Percentiles rank a stretch among this genome's conserved stretches.
phyloP scores from a whole-genome alignment of 1,140 invertebrate species.

The Drosophila melanica region DNA sequence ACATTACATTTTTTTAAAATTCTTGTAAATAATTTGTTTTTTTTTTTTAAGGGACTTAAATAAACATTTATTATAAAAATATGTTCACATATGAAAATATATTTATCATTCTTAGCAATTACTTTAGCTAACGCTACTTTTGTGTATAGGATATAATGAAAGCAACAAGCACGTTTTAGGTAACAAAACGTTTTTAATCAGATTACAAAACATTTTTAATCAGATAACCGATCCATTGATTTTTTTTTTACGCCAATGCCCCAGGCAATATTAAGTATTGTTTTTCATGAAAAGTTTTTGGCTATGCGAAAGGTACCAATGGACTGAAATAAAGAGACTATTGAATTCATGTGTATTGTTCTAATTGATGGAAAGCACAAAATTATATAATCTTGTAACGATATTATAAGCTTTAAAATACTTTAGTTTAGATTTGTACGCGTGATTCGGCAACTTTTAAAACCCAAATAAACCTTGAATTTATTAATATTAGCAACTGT shows the following conservation, averaged over 20 bases:
- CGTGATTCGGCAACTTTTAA: too few relatives aligned
- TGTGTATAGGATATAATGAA: neutral
- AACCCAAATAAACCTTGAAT: too few relatives aligned
- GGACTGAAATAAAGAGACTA: neutral
- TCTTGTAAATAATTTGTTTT: too few relatives aligned
- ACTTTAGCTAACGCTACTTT: too few relatives aligned
- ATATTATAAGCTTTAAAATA: too few relatives aligned
- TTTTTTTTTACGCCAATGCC: neutral
- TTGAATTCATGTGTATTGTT: neutral
- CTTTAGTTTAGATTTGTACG: too few relatives aligned
- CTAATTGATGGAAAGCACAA: neutral
- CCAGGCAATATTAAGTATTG: neutral
- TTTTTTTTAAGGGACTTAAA: too few relatives aligned
- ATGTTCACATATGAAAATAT: too few relatives aligned
- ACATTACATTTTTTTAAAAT: too few relatives aligned
- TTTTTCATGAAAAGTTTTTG: conserved; percentile 1
- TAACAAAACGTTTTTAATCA: conserved; percentile 11
- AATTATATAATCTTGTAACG: neutral
- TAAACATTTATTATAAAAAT: too few relatives aligned
- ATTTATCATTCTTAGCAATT: too few relatives aligned
- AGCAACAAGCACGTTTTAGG: neutral
- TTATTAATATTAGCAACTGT: too few relatives aligned
- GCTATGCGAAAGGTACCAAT: neutral
- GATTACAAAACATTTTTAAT: conserved; percentile 5
- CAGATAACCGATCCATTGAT: neutral